phyloP scores from a whole-genome alignment of 1,140 invertebrate genomes.

The Potamilus streckersoni region DNA sequence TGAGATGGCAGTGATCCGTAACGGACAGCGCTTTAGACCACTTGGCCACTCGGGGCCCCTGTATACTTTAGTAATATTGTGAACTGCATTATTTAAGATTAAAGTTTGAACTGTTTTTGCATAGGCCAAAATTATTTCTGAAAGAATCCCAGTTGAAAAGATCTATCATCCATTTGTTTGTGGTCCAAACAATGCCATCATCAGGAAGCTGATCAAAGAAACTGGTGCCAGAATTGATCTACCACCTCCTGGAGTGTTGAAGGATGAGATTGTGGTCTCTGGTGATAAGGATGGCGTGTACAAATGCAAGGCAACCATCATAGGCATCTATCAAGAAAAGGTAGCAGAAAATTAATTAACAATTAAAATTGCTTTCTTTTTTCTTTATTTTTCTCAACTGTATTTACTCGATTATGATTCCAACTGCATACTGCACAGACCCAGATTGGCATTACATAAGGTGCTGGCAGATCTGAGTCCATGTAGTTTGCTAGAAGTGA shows the following conservation, averaged over 20 bases:
- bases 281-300: conserved; percentile 97
- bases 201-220: conserved; percentile 82
- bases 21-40: no score
- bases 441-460: no score
- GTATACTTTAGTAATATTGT: no score
- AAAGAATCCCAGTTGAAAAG: conserved; percentile 85
- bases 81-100: no score
- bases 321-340: conserved; percentile 90
- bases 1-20: no score
- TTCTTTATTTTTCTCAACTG: no score
- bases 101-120: background rate
- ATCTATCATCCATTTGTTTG: conserved; percentile 96
- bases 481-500: no score
- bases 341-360: conserved; percentile 63
- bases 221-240: conserved; percentile 93
- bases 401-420: no score
- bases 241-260: conserved; percentile 89
- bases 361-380: no score
- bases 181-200: conserved; percentile 86
- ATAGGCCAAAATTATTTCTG: conserved; percentile 84
- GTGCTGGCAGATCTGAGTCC: no score
- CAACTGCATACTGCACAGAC: no score
- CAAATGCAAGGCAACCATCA: conserved; percentile 86
- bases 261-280: conserved; percentile 94
- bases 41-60: no score